Evolutionary conservation across 2,888 invertebrate genomes (phyloP).

Genomic region (Apomyelois bistriatella): DNA sequence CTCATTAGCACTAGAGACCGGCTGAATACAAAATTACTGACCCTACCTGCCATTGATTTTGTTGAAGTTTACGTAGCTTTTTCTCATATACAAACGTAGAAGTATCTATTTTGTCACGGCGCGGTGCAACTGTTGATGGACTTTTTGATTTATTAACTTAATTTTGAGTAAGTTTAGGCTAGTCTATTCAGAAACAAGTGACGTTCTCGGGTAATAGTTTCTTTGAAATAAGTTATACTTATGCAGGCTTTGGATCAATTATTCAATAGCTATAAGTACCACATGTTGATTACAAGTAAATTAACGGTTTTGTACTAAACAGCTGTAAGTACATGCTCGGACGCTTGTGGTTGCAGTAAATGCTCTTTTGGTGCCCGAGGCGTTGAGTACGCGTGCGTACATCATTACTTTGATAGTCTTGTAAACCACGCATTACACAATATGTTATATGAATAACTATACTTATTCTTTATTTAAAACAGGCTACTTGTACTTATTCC

Average conservation of each 20-base stretch:
- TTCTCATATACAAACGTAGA: not conserved
- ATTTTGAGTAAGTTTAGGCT: too few species aligned
- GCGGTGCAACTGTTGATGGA: too few species aligned
- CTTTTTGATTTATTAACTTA: too few species aligned
- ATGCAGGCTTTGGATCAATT: too few species aligned
- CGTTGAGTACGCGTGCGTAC: not conserved
- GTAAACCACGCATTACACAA: not conserved
- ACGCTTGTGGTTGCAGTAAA: not conserved
- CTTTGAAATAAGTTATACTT: too few species aligned
- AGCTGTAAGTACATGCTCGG: not conserved
- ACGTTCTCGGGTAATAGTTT: too few species aligned
- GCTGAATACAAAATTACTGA: not conserved
- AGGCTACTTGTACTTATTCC: not conserved
- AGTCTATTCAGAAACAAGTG: too few species aligned
- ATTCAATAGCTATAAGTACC: too few species aligned
- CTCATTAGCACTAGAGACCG: slow-evolving; percentile 34
- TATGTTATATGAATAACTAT: not conserved
- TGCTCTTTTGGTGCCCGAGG: not conserved
- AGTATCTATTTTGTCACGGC: too few species aligned
- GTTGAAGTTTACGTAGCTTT: not conserved
- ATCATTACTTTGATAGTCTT: not conserved
- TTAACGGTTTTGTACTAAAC: not conserved
- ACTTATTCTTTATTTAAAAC: not conserved
- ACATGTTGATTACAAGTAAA: not conserved
- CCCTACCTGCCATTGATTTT: too few species aligned